Evolutionary conservation across 1,140 invertebrate species (phyloP).

Genomic region (Drosophila grimshawi): DNA sequence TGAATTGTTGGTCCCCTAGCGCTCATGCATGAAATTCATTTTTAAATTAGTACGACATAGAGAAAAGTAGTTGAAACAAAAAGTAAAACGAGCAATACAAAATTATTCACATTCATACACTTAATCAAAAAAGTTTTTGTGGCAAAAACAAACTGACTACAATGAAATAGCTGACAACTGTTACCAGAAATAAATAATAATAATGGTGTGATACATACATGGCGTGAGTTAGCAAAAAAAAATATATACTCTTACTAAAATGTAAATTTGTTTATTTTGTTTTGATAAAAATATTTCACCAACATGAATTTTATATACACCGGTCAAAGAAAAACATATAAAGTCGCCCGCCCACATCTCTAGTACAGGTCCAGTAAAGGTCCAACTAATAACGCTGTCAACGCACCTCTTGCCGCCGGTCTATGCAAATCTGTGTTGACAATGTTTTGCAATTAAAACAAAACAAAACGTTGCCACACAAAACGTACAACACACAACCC

Average conservation of each 20-base stretch:
- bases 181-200: constrained; percentile 26
- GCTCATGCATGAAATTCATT: constrained; percentile 50
- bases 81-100: not conserved
- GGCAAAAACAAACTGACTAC: constrained; percentile 21
- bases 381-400: constrained; percentile 74
- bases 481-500: constrained; percentile 16
- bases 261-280: constrained; percentile 80
- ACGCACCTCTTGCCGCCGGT: constrained; percentile 42
- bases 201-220: constrained; percentile 19
- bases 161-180: constrained; percentile 29
- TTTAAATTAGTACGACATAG: constrained; percentile 48
- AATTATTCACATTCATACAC: constrained; percentile 35
- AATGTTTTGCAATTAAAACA: constrained; percentile 77
- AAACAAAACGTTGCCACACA: constrained; percentile 36
- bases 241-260: constrained; percentile 30
- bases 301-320: constrained; percentile 73
- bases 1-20: constrained; percentile 6
- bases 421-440: constrained; percentile 77
- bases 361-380: constrained; percentile 23
- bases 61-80: constrained; percentile 21
- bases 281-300: constrained; percentile 71
- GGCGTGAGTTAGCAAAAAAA: constrained; percentile 12
- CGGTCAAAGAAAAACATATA: constrained; percentile 43
- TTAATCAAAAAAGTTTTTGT: constrained; percentile 66
- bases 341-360: constrained; percentile 28